Conservation (phyloP, 1,140 invertebrate species). For the Araneus ventricosus region DNA sequence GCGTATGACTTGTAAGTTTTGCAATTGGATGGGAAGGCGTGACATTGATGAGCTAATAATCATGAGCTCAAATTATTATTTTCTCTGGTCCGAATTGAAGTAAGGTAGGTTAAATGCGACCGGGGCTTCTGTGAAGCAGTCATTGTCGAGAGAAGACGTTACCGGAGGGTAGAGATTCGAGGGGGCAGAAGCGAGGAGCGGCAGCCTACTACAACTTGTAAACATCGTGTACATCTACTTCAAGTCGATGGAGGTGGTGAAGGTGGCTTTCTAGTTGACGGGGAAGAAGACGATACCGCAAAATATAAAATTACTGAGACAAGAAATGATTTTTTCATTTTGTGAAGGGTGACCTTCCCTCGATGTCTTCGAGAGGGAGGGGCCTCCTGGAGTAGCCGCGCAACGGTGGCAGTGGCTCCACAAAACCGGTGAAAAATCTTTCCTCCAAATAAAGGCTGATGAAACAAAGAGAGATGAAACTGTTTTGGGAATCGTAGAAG, state of each 20-base stretch:
- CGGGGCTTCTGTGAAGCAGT: too few species aligned
- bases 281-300: constrained; percentile 57
- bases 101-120: too few species aligned
- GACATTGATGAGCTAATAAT: too few species aligned
- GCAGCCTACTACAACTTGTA: constrained; percentile 46
- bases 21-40: too few species aligned
- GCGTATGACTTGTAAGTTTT: too few species aligned
- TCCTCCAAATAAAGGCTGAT: constrained; percentile 29
- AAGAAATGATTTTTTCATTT: constrained; percentile 71
- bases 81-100: too few species aligned
- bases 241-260: constrained; percentile 52
- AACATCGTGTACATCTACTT: constrained; percentile 70
- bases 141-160: not conserved
- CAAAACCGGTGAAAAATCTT: not conserved
- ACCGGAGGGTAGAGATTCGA: not conserved
- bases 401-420: too few species aligned
- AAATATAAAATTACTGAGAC: constrained; percentile 73
- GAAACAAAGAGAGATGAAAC: constrained; percentile 24
- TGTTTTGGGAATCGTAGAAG: constrained; percentile 50
- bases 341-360: constrained; percentile 56
- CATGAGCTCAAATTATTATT: too few species aligned
- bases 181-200: not conserved
- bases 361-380: constrained; percentile 31
- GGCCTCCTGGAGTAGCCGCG: not conserved
- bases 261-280: not conserved